Evolutionary conservation across 2,888 invertebrate species (phyloP).

Genomic region (Chrysotoxum bicinctum): DNA sequence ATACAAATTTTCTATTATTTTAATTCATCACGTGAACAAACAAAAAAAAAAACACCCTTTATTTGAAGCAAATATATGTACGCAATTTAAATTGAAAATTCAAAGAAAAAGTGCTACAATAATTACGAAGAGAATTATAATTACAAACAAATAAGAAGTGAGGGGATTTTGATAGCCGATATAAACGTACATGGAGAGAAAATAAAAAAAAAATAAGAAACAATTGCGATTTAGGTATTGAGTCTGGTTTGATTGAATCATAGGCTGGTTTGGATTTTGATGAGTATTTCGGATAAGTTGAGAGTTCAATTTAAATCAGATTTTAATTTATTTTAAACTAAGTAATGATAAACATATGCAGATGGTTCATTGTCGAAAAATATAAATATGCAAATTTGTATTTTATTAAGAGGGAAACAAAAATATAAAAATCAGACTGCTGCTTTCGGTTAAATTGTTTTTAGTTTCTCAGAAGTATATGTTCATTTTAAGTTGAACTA

Average conservation of each 20-base stretch:
- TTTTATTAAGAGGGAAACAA: neutral
- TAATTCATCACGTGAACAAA: neutral
- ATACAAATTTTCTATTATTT: neutral
- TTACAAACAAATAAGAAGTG: neutral
- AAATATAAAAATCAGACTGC: too few relatives aligned
- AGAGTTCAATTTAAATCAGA: neutral
- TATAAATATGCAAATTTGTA: neutral
- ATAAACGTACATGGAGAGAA: neutral
- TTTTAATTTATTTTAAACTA: neutral
- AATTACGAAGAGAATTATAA: slow-evolving; percentile 4
- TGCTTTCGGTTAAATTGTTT: too few relatives aligned
- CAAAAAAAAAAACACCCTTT: neutral
- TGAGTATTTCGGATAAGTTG: neutral
- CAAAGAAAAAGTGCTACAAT: neutral
- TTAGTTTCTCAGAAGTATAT: too few relatives aligned
- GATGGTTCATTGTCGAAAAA: too few relatives aligned
- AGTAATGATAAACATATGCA: too few relatives aligned
- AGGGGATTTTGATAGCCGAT: slow-evolving; percentile 8
- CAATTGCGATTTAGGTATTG: neutral
- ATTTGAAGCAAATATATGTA: neutral
- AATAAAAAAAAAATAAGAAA: neutral
- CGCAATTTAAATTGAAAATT: neutral
- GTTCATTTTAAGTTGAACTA: too few relatives aligned
- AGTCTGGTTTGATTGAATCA: neutral
- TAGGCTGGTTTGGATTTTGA: neutral